Base-by-base conservation (phyloP, 2,888 invertebrate genomes). In the Rhogogaster chlorosoma region DNA sequence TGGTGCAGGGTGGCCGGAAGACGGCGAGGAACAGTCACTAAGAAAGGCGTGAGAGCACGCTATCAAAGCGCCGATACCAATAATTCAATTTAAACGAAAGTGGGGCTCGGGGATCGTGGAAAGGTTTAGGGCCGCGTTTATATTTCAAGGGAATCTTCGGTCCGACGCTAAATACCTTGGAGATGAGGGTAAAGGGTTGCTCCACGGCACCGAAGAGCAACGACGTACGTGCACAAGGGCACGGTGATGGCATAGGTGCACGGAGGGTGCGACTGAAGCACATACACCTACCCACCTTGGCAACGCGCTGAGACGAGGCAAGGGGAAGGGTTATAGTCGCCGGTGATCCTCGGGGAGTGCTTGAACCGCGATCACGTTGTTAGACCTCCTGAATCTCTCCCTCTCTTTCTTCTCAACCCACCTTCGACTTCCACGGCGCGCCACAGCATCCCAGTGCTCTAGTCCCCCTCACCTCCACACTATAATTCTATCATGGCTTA, bases 331-430 rank as follows among this genome's bases (percentile, higher is more conserved):
- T 83, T 49, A 53, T 53, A 67, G 83, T 49, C 42, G 67, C 88
- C 85, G 88, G 87, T 87, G 89, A 90, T 90, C 90, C 90, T 90
- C 86, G 77, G 90, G 90, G 90, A 89, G 90, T 89, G 87, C 89
- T 90, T 88, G 90, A 90, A 90, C 89, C 88, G 88, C 88, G 90
- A 90, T 90, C 90, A 88, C 89, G 89, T 90, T 90, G 90, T 90
- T 90, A 90, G 90, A 89, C 87, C 88, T 88, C 78, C 57, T 36
- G 78, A 75, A 75, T 75, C 64, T 86, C 82, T 49, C 83, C 67
- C 67, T 67, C 49, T 53, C 57, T 61, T 53, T 45, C 38, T 83
- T 84, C 84, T 84, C 83, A 71, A 83, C 64, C 83, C 38, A 32
- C 80, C 57, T 77, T 61, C 80, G 61, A 36, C 80, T 80, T 38